Evolutionary conservation across 2,888 invertebrate species (phyloP).

Genomic region (Erynnis tages): DNA sequence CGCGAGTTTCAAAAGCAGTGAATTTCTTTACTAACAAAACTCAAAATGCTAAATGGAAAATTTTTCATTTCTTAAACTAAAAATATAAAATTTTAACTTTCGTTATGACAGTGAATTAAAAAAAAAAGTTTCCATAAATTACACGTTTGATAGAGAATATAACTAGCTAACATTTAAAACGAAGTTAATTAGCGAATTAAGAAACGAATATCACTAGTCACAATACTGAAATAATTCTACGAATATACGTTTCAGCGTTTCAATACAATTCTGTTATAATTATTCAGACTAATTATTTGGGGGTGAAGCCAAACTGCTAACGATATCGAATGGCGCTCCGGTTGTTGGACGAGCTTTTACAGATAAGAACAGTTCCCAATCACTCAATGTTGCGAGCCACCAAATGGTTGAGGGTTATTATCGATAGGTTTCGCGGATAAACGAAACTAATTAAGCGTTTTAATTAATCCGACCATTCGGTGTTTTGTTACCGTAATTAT

Average conservation of each 20-base stretch:
- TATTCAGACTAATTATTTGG: conserved; percentile 18
- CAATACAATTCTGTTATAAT: conserved; percentile 18
- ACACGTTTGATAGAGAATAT: too few species aligned
- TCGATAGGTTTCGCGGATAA: conserved; percentile 71
- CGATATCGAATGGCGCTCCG: conserved; percentile 10
- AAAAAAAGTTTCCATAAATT: too few species aligned
- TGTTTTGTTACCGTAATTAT: conserved; percentile 72
- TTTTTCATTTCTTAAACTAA: too few species aligned
- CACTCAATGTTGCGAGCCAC: conserved; percentile 57
- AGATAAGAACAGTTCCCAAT: conserved; percentile 36
- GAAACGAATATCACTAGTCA: too few species aligned
- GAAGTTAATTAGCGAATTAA: too few species aligned
- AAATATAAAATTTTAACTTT: too few species aligned
- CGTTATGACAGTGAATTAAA: too few species aligned
- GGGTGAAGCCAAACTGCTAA: conserved; percentile 7
- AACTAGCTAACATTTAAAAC: too few species aligned
- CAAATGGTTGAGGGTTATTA: conserved; percentile 61
- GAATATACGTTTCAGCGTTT: neutral
- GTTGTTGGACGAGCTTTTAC: neutral
- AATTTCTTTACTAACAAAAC: too few species aligned
- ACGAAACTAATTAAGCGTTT: conserved; percentile 76
- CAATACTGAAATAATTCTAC: neutral
- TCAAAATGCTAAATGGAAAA: too few species aligned
- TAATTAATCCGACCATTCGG: conserved; percentile 73
- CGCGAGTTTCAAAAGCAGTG: too few species aligned